Evolutionary conservation across 2,797 vertebrate species (phyloP).

Genomic region (Limnodromus scolopaceus): DNA sequence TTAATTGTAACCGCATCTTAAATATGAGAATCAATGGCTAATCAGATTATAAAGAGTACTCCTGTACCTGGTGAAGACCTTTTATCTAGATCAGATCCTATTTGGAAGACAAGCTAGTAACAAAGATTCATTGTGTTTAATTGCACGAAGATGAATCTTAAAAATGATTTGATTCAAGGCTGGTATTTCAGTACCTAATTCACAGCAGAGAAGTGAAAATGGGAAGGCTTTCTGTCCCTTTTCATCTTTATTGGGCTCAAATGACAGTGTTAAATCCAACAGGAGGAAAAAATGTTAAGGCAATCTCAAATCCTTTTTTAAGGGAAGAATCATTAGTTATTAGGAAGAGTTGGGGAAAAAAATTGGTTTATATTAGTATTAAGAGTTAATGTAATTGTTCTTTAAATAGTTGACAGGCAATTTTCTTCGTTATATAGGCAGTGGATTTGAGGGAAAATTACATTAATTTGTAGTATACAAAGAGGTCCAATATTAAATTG

Average conservation of each 20-base stretch:
- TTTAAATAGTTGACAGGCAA: not conserved
- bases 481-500: not conserved
- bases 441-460: not conserved
- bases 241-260: not conserved
- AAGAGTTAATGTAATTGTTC: not conserved
- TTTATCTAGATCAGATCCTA: not conserved
- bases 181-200: not conserved
- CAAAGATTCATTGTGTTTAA: not conserved
- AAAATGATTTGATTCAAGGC: not conserved
- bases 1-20: not conserved
- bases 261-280: not conserved
- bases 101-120: not conserved
- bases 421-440: not conserved
- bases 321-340: not conserved
- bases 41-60: not conserved
- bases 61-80: not conserved
- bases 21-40: not conserved
- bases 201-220: not conserved
- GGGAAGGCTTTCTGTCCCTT: not conserved
- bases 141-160: not conserved
- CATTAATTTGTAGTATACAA: slow-evolving; percentile 4
- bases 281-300: not conserved
- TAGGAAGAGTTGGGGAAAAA: not conserved
- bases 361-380: not conserved
- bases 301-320: not conserved